A percentile compares a stretch with the other conserved stretches of the same genome.
Conservation (phyloP, 2,888 invertebrate genomes). For the Hypolimnas misippus region DNA sequence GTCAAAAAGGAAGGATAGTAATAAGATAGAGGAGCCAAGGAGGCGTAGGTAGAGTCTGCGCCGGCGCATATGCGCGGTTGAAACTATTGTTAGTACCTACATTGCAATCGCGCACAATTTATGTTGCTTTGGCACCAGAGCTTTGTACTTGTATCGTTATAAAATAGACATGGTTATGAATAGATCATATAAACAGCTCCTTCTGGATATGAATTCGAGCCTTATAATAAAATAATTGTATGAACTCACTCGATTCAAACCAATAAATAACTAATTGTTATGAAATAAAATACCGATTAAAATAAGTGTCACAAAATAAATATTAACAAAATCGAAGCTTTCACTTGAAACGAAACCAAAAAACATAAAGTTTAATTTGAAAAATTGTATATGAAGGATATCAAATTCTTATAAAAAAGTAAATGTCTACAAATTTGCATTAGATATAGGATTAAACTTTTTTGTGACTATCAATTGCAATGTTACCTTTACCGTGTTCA, state of each 20-base stretch:
- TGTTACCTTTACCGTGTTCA: conserved; percentile 17
- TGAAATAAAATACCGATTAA: too few species aligned
- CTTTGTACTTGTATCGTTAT: conserved; percentile 29
- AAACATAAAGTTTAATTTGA: too few species aligned
- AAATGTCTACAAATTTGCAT: background rate
- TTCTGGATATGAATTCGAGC: background rate
- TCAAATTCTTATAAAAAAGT: too few species aligned
- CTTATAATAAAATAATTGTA: background rate
- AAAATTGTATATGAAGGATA: too few species aligned
- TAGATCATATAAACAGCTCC: background rate
- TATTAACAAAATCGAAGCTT: too few species aligned
- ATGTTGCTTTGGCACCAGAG: conserved; percentile 52
- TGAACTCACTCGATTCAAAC: background rate
- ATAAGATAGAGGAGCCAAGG: conserved; percentile 69
- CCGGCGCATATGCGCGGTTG: conserved; percentile 43
- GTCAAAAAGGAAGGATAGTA: conserved; percentile 72
- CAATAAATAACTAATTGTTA: background rate
- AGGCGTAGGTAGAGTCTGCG: conserved; percentile 60
- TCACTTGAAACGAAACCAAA: too few species aligned
- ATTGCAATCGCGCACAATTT: conserved; percentile 65
- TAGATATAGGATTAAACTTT: conserved; percentile 12
- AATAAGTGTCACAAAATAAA: too few species aligned
- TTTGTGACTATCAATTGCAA: conserved; percentile 21
- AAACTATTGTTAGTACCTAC: conserved; percentile 62
- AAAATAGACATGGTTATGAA: conserved; percentile 14